phyloP scores from a whole-genome alignment of 2,888 invertebrate genomes.

The Drosophila formosana region DNA sequence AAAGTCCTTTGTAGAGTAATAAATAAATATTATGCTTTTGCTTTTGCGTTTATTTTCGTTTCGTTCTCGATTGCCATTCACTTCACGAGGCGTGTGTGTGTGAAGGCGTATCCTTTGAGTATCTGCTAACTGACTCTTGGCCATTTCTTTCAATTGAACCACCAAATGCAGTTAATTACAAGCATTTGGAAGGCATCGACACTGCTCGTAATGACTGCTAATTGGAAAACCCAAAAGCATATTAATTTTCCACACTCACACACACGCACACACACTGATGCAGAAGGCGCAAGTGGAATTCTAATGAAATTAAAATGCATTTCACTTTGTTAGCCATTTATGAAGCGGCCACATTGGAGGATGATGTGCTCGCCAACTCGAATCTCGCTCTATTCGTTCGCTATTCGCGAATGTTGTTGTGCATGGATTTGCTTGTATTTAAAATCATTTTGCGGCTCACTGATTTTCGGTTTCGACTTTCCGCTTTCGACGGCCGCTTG shows the following conservation, averaged over 20 bases:
- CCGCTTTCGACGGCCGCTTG: constrained; percentile 44
- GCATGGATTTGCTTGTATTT: constrained; percentile 71
- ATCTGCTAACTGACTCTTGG: constrained; percentile 23
- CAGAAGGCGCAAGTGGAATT: constrained; percentile 7
- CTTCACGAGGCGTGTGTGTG: constrained; percentile 3
- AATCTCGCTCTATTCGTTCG: neutral
- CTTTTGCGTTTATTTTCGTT: constrained; percentile 73
- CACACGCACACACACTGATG: neutral
- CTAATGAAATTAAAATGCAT: constrained; percentile 35
- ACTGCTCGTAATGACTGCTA: constrained; percentile 49
- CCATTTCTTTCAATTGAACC: constrained; percentile 16
- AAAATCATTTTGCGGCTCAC: constrained; percentile 76
- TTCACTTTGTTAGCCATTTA: constrained; percentile 30
- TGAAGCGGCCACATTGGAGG: neutral
- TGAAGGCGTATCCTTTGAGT: constrained; percentile 33
- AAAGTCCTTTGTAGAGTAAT: constrained; percentile 84
- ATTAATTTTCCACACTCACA: constrained; percentile 32
- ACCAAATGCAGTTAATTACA: constrained; percentile 35
- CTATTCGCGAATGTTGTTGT: constrained; percentile 32
- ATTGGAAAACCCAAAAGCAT: constrained; percentile 61
- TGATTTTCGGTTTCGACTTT: constrained; percentile 56
- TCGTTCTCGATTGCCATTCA: constrained; percentile 55
- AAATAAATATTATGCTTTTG: constrained; percentile 84
- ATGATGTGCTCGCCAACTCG: neutral
- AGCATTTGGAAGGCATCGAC: constrained; percentile 25